A percentile compares a stretch with the other conserved stretches of the same genome.
Evolutionary conservation across 2,113 vertebrate genomes (phyloP).

Genomic region (Triplophysa siluroides): DNA sequence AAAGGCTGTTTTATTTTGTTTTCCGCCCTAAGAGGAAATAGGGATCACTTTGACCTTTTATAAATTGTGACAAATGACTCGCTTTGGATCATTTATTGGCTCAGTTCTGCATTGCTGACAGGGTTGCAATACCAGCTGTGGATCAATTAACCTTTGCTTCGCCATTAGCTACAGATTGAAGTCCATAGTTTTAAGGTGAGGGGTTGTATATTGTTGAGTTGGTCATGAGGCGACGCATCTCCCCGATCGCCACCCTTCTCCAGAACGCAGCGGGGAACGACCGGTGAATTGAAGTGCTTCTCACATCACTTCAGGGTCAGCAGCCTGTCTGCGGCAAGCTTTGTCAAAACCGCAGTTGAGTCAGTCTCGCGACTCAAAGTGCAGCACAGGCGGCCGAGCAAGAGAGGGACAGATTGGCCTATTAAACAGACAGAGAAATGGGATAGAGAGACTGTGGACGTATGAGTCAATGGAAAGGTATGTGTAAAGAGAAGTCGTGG

Average conservation of each 20-base stretch:
- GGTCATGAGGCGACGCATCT: slow-evolving; percentile 10
- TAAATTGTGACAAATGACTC: slow-evolving; percentile 41
- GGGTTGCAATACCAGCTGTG: slow-evolving; percentile 31
- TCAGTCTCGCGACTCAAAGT: slow-evolving; percentile 14
- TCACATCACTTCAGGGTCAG: slow-evolving; percentile 35
- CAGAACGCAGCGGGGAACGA: slow-evolving; percentile 14
- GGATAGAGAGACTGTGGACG: background rate
- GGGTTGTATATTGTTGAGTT: slow-evolving; percentile 15
- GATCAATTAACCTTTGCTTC: slow-evolving; percentile 54
- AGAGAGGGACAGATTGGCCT: slow-evolving; percentile 28
- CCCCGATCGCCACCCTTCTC: slow-evolving; percentile 8
- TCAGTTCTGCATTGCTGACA: slow-evolving; percentile 33
- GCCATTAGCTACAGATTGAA: slow-evolving; percentile 37
- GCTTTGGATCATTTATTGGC: slow-evolving; percentile 51
- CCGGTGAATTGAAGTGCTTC: slow-evolving; percentile 30
- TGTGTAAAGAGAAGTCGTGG: slow-evolving; percentile 39
- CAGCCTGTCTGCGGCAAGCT: slow-evolving; percentile 21
- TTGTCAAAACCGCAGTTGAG: slow-evolving; percentile 10
- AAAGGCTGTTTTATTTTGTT: slow-evolving; percentile 33
- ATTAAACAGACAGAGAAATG: slow-evolving; percentile 10
- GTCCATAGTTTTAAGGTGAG: slow-evolving; percentile 34
- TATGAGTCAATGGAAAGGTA: slow-evolving; percentile 47
- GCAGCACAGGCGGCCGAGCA: background rate
- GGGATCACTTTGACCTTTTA: slow-evolving; percentile 9
- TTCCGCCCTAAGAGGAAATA: slow-evolving; percentile 12